Evolutionary conservation across 2,113 vertebrate species (phyloP), one percentile per base, ranked within the genome.

Genomic region (Perccottus glenii): DNA sequence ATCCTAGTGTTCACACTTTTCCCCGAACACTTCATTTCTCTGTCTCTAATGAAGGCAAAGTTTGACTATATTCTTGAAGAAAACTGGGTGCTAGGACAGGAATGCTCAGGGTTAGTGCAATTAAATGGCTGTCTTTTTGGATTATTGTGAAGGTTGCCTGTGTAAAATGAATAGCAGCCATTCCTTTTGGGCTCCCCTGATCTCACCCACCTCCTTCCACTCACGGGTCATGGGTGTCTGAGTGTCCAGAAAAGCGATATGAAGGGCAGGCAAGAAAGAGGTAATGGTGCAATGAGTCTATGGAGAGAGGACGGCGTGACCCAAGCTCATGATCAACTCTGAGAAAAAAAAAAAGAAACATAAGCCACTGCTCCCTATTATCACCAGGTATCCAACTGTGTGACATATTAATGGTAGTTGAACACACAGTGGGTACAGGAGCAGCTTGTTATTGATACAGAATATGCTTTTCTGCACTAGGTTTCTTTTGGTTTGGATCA

Each of bases 111-210:
- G 85, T 84, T 79, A 67, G 76, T 60, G 64, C 79, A 87, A 90
- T 89, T 89, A 91, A 88, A 88, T 66, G 64, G 57, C 78, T 82
- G 86, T 88, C 88, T 89, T 51, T 56, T 80, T 71, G 80, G 84
- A 80, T 89, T 85, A 87, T 83, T 82, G 64, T 81, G 74, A 88
- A 84, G 84, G 83, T 85, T 85, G 78, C 80, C 64, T 64, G 77
- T 71, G 69, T 46, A 80, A 83, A 89, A 86, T 88, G 60, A 89
- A 89, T 87, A 77, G 86, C 73, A 74, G 68, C 45, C 43, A 58
- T 40, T 73, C 49, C 68, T 70, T 86, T 85, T 84, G 70, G 80
- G 62, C 60, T 73, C 60, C 67, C 67, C 46, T 59, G 32, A 67
- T 81, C 69, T 72, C 65, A 62, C 50, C 51, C 12, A 58, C 66